Evolutionary conservation across 2,888 invertebrate genomes (phyloP).

Genomic region (Malthinus flaveolus): DNA sequence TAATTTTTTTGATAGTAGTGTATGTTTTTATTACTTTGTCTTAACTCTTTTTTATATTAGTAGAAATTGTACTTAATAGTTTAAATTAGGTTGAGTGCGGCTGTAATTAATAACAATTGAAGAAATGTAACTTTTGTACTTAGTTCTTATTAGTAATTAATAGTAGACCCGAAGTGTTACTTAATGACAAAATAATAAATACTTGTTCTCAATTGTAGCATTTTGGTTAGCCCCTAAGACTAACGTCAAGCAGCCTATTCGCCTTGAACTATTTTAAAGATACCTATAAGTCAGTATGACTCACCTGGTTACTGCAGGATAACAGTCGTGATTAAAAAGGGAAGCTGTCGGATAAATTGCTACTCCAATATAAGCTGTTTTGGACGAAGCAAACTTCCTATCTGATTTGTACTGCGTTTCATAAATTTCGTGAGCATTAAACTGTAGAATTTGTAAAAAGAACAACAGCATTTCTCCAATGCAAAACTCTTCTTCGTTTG

Average conservation of each 20-base stretch:
- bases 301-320: slow-evolving; percentile 75
- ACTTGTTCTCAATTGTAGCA: too few species aligned
- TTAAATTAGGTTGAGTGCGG: too few species aligned
- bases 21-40: neutral
- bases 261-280: neutral
- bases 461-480: slow-evolving; percentile 69
- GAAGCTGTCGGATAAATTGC: slow-evolving; percentile 77
- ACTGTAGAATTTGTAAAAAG: slow-evolving; percentile 76
- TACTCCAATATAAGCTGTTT: slow-evolving; percentile 65
- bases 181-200: too few species aligned
- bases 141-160: too few species aligned
- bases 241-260: too few species aligned
- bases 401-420: slow-evolving; percentile 64
- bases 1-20: neutral
- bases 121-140: too few species aligned
- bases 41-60: too few species aligned
- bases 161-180: too few species aligned
- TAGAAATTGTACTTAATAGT: too few species aligned
- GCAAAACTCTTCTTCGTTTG: slow-evolving; percentile 60
- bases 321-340: slow-evolving; percentile 83
- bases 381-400: slow-evolving; percentile 58
- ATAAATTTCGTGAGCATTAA: slow-evolving; percentile 84
- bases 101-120: too few species aligned
- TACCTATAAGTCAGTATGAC: neutral
- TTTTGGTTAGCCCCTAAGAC: too few species aligned